phyloP scores from a whole-genome alignment of 2,113 vertebrate species.

The Daboia siamensis region DNA sequence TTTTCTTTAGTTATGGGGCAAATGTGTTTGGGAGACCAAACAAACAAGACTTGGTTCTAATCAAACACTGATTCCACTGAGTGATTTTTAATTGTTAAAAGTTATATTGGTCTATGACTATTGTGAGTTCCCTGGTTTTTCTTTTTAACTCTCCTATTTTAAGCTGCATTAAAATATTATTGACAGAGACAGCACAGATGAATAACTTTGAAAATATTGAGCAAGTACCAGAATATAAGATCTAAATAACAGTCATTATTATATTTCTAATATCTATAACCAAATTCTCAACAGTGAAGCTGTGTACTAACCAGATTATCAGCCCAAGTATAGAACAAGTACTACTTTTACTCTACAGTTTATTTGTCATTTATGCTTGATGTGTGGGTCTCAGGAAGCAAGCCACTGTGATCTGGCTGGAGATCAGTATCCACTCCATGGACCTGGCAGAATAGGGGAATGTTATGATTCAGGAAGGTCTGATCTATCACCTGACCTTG shows the following conservation, averaged over 20 bases:
- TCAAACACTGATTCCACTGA: background rate
- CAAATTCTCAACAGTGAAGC: background rate
- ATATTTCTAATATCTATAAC: background rate
- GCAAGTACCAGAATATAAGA: background rate
- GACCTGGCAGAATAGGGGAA: background rate
- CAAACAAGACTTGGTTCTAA: background rate
- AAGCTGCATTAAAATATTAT: background rate
- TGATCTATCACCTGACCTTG: background rate
- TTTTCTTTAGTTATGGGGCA: background rate
- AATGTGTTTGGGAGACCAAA: background rate
- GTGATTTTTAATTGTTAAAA: background rate
- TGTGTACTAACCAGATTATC: background rate
- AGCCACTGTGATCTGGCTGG: background rate
- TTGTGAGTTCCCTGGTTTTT: background rate
- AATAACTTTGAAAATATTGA: background rate
- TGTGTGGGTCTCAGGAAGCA: background rate
- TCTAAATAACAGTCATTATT: background rate
- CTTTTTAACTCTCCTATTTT: background rate
- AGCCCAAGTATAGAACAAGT: background rate
- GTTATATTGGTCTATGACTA: background rate
- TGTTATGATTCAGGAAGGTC: background rate
- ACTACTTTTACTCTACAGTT: background rate
- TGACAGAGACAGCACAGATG: conserved; percentile 1
- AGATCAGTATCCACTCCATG: background rate
- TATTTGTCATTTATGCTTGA: background rate